Evolutionary conservation across 1,140 invertebrate genomes (phyloP), one percentile per base, ranked within the genome.

Genomic region (Lordiphosa stackelbergi): DNA sequence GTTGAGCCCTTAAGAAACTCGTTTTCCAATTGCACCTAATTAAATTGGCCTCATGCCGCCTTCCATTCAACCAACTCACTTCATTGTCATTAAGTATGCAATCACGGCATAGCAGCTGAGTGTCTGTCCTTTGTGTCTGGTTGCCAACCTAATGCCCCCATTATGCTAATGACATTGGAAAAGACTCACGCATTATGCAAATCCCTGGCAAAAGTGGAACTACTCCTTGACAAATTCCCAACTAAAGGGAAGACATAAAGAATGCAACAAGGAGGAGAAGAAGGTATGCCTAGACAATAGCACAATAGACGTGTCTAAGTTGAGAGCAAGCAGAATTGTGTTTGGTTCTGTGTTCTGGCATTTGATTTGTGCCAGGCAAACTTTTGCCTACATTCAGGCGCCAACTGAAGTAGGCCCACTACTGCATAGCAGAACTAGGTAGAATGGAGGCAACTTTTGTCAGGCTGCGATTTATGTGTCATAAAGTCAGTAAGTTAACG

Each of bases 401-500:
- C 58, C 37, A 47, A 34, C 61, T 36, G 53, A 38, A 59, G 38
- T 53, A 53, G 53, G 49, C 65, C 65, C 66, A 19, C 19, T 19
- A 19, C 19, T 19, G 19, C 19, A 19, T 19, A 19, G 19, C 0
- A 19, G 19, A 19, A 19, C 19, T 19, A 24, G 22, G 5, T 24
- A 24, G 22, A 24, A 24, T 24, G 22, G 22, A 24, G 22, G 22
- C 22, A 31, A 46, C 43, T 46, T 46, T 46, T 46, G 43, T 46
- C 43, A 34, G 28, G 53, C 77, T 68, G 66, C 78, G 70, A 85
- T 84, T 84, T 84, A 84, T 84, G 78, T 84, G 78, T 85, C 28
- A 31, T 85, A 84, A 85, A 84, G 78, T 84, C 78, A 84, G 74
- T 84, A 84, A 84, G 78, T 74, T 85, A 81, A 77, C 64, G 77